Conservation (phyloP, 2,888 invertebrate genomes). For the Orchesellides sinensis region DNA sequence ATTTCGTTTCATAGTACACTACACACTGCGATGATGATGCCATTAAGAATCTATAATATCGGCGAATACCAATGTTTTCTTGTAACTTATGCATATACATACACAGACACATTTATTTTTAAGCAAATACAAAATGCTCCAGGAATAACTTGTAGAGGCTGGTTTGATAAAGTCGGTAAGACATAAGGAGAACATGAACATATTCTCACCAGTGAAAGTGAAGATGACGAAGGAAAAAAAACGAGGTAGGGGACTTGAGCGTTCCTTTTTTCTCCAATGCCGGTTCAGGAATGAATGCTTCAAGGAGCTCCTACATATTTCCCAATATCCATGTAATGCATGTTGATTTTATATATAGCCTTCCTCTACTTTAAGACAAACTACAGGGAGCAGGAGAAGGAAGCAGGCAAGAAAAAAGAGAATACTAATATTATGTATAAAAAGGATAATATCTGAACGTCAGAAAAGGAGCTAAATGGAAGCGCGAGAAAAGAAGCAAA, state of each 20-base stretch:
- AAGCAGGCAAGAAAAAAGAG: constrained; percentile 19
- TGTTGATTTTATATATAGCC: background rate
- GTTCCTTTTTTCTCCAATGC: constrained; percentile 2
- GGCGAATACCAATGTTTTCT: background rate
- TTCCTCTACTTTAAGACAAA: constrained; percentile 8
- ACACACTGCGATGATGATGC: constrained; percentile 20
- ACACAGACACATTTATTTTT: background rate
- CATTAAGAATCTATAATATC: constrained; percentile 32
- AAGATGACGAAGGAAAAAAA: constrained; percentile 4
- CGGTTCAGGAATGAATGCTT: background rate
- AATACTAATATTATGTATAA: constrained; percentile 51
- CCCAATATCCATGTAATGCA: background rate
- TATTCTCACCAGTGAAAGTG: background rate
- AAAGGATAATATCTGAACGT: constrained; percentile 23
- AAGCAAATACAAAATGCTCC: constrained; percentile 6
- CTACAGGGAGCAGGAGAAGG: constrained; percentile 36
- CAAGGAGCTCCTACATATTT: background rate
- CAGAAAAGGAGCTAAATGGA: constrained; percentile 46
- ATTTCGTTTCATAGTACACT: constrained; percentile 14
- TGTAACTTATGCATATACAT: constrained; percentile 7
- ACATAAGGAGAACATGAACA: constrained; percentile 10
- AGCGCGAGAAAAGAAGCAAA: constrained; percentile 27
- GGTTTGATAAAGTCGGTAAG: constrained; percentile 24
- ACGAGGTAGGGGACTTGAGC: constrained; percentile 20
- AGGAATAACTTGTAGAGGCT: constrained; percentile 5